These are phyloP conservation scores for Calephelis virginiensis DNA, from an alignment of 1,140 invertebrate species.

Conservation along the genomic window DNA sequence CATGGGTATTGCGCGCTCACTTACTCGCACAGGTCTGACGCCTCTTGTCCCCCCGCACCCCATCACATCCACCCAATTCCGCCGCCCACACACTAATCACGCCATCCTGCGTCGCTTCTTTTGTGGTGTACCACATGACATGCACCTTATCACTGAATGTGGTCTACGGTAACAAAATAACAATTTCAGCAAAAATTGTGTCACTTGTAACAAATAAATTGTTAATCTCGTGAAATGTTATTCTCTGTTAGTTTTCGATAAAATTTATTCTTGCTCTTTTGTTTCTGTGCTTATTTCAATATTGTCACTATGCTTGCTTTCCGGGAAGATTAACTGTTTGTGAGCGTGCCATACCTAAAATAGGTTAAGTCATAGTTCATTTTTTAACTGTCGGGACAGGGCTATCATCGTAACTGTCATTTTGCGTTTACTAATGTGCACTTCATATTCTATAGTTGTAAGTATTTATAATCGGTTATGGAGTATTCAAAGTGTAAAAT, in stretches of 20 bases:
- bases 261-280: not conserved
- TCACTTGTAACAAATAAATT: not conserved
- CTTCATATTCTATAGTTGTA: conserved; percentile 14
- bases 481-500: not conserved
- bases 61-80: conserved; percentile 24
- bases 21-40: conserved; percentile 74
- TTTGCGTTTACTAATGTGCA: conserved; percentile 25
- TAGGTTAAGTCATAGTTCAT: conserved; percentile 11
- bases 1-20: conserved; percentile 79
- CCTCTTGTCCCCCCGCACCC: conserved; percentile 37
- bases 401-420: conserved; percentile 24
- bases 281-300: not conserved
- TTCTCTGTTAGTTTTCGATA: not conserved
- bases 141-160: conserved; percentile 13
- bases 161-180: conserved; percentile 5
- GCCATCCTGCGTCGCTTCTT: conserved; percentile 16
- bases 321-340: conserved; percentile 44
- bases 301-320: conserved; percentile 11
- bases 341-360: conserved; percentile 69
- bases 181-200: not conserved
- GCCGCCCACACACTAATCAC: conserved; percentile 19
- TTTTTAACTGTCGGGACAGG: not conserved
- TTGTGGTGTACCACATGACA: not conserved
- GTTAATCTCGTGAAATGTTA: not conserved
- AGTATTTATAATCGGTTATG: not conserved